Base-by-base conservation (phyloP, 2,797 vertebrate species). In the Protosalanx chinensis region DNA sequence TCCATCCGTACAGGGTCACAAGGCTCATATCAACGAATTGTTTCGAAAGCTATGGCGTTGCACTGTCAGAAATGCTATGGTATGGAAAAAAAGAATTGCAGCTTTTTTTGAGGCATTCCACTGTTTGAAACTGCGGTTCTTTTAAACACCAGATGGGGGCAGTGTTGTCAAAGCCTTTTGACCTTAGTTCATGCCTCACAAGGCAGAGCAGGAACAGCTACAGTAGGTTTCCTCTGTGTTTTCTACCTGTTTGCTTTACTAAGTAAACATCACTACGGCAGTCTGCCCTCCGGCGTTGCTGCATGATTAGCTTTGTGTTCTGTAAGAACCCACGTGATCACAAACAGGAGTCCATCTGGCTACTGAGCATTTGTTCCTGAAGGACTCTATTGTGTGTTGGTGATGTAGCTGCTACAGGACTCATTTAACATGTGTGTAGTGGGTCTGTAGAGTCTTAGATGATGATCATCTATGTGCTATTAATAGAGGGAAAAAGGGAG, bases 151-250 rank as follows among this genome's bases (percentile, higher is more conserved):
- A 87, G 83, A 78, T 33, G 90, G 85, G 87, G 89, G 85, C 90
- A 91, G 78, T 88, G 74, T 89, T 84, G 86, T 86, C 87, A 87
- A 90, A 80, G 85, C 74, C 65, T 60, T 75, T 69, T 72, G 71
- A 67, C 20, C n/a, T 61, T 60, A 57, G 23, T 12, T 35, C 32
- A 33, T 71, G 51, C 63, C 41, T 66, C 23, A 27, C 62, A 64
- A 6, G 6, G 74, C 68, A 70, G 60, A 82, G 77, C 76, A 68
- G 46, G 23, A 27, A 27, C 32, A 30, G 71, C 68, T 76, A 75
- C 78, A 74, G 77, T 82, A 78, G 37, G 5, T 70, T 56, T 46
- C 32, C 51, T 65, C 7, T 53, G 72, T 71, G 62, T 58, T 76
- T 80, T 84, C 79, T 77, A 80, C 79, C 64, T 79, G 78, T 88